Evolutionary conservation across 2,797 vertebrate species (phyloP), one percentile per base, ranked within the genome.

Genomic region (Phrynocephalus forsythii): DNA sequence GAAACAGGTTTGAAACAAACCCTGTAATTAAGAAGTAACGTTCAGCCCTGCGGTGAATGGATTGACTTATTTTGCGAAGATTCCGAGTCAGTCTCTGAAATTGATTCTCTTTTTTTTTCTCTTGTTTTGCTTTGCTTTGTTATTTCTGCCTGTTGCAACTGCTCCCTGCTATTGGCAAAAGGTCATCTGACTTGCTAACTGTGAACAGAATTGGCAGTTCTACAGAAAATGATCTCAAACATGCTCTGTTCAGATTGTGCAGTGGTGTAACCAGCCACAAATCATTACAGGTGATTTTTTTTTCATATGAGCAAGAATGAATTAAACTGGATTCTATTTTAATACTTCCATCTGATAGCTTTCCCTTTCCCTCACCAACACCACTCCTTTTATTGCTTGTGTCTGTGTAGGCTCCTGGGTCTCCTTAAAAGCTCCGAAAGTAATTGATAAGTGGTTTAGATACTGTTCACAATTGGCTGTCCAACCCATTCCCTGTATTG

Each of bases 201-300:
- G 26, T 79, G n/a, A 86, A 56, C 38, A 82, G n/a, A 66, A 86
- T 50, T 56, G 81, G 79, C 69, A 82, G 38, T 86, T 72, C 69
- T 63, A 66, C 26, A 81, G 79, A 56, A 56, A 66, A 69, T 38
- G 28, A 81, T 16, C 15, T 33, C 72, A 73, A 66, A 84, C 0
- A 11, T 83, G n/a, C 10, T 79, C 22, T 5, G 30, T 71, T 79
- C 69, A 63, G 30, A 48, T 56, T 86, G n/a, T 69, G 77, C 66
- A 68, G 75, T 52, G 8, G 30, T 26, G 30, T 71, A 67, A 69
- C 48, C 68, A 71, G 38, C 30, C 30, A 69, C 50, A 73, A 30
- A 80, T 30, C 71, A n/a, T 69, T 75, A 56, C 75, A 11, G 22
- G 30, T 86, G n/a, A 26, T 33, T n/a, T 11, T 5, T 5, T 20